A percentile compares a stretch with the other conserved stretches of the same genome.
phyloP scores from a whole-genome alignment of 2,113 vertebrate genomes.

The Piaya cayana region DNA sequence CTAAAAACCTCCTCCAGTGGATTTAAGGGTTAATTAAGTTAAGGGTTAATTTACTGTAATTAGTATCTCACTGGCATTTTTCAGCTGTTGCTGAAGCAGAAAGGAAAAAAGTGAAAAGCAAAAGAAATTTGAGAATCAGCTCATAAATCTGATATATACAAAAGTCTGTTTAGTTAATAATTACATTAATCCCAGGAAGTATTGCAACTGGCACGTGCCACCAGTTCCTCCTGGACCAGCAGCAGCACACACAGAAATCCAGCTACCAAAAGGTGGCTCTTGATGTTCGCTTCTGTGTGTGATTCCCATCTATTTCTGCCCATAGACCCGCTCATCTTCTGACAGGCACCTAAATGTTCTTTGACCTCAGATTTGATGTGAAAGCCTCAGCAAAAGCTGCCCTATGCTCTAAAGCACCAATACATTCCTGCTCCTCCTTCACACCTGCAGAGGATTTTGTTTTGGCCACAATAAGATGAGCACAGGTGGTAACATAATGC shows the following conservation, averaged over 20 bases:
- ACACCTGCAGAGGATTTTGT: constrained; percentile 53
- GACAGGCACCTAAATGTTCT: neutral
- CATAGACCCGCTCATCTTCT: neutral
- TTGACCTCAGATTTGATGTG: neutral
- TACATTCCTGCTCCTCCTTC: neutral
- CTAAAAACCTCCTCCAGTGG: neutral
- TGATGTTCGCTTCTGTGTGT: neutral
- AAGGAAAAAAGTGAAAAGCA: neutral
- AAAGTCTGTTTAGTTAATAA: constrained; percentile 10
- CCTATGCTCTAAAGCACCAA: neutral
- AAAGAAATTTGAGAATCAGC: neutral
- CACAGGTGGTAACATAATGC: constrained; percentile 36
- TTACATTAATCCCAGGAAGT: constrained; percentile 25
- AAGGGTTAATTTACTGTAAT: neutral
- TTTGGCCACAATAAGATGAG: constrained; percentile 27
- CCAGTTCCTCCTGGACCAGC: constrained; percentile 5
- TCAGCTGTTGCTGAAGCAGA: neutral
- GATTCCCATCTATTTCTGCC: neutral
- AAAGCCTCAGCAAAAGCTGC: constrained; percentile 15
- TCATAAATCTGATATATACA: constrained; percentile 11
- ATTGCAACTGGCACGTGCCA: neutral
- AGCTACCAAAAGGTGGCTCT: neutral
- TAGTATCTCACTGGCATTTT: neutral
- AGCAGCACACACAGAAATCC: neutral
- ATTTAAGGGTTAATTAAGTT: neutral